Percentiles rank a stretch among this genome's conserved stretches.
These are phyloP conservation scores for Coracopsis vasa DNA, from an alignment of 2,113 vertebrate genomes.

Conservation along the genomic window DNA sequence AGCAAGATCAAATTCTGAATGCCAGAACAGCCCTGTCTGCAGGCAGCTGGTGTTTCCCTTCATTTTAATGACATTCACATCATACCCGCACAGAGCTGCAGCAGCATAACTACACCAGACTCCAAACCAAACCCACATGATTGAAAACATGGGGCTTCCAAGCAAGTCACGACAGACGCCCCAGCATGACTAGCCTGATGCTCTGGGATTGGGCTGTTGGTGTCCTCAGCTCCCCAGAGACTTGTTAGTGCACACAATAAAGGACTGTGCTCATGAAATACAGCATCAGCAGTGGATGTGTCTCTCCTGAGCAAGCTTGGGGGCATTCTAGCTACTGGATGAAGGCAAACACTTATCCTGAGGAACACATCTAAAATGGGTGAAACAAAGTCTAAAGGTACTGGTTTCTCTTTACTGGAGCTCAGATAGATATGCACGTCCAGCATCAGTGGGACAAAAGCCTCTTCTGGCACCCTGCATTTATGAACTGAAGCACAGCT, in stretches of 20 bases:
- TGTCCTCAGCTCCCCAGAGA: background rate
- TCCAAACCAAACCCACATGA: background rate
- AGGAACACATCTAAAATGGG: background rate
- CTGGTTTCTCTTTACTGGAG: background rate
- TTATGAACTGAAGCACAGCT: background rate
- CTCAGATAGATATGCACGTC: background rate
- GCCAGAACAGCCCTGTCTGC: background rate
- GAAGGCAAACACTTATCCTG: background rate
- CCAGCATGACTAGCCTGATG: background rate
- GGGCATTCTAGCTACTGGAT: background rate
- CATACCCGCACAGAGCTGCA: background rate
- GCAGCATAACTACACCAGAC: background rate
- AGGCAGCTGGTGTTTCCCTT: background rate
- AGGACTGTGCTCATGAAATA: background rate
- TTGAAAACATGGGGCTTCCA: background rate
- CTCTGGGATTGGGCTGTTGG: background rate
- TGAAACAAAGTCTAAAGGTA: background rate
- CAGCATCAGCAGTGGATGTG: background rate
- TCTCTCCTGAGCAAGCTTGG: background rate
- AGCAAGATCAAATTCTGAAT: background rate
- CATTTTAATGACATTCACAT: background rate
- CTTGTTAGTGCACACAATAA: background rate
- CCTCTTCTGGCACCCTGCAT: background rate
- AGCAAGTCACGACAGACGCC: background rate
- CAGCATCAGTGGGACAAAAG: accelerated